Evolutionary conservation across 2,113 vertebrate species (phyloP).

Genomic region (Macaca mulatta): DNA sequence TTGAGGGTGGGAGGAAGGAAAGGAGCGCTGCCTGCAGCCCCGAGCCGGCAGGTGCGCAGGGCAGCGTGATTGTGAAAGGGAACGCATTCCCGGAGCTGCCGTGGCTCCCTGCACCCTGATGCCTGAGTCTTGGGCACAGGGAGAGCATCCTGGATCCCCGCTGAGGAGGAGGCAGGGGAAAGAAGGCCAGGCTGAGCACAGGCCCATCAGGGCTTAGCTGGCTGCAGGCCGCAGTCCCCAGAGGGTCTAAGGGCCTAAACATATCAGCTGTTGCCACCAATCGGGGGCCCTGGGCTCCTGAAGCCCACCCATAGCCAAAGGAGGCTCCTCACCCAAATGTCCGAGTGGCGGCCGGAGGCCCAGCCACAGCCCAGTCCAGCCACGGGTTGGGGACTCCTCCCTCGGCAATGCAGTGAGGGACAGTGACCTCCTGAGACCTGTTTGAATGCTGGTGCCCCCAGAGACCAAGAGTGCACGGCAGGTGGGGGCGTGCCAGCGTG

Average conservation of each 20-base stretch:
- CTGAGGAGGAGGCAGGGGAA: background rate
- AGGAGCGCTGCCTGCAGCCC: background rate
- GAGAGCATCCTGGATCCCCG: background rate
- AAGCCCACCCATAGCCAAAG: background rate
- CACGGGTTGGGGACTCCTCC: background rate
- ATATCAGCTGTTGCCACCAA: background rate
- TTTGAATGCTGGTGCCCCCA: background rate
- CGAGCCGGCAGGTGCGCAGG: accelerated
- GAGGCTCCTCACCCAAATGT: too few relatives aligned
- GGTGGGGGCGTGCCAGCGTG: background rate
- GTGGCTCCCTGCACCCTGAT: background rate
- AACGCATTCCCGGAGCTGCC: background rate
- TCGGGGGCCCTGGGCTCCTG: background rate
- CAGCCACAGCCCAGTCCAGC: background rate
- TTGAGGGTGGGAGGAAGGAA: too few relatives aligned
- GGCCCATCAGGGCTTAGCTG: background rate
- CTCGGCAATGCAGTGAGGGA: background rate
- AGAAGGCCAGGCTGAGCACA: background rate
- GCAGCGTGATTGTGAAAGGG: background rate
- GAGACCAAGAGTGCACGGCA: background rate
- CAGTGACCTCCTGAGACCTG: background rate
- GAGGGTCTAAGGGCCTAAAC: background rate
- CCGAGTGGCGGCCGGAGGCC: background rate
- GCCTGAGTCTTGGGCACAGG: background rate
- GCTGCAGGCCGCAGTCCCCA: background rate